These are phyloP conservation scores for Ruditapes philippinarum DNA, from an alignment of 1,140 invertebrate species.

Conservation along the genomic window DNA sequence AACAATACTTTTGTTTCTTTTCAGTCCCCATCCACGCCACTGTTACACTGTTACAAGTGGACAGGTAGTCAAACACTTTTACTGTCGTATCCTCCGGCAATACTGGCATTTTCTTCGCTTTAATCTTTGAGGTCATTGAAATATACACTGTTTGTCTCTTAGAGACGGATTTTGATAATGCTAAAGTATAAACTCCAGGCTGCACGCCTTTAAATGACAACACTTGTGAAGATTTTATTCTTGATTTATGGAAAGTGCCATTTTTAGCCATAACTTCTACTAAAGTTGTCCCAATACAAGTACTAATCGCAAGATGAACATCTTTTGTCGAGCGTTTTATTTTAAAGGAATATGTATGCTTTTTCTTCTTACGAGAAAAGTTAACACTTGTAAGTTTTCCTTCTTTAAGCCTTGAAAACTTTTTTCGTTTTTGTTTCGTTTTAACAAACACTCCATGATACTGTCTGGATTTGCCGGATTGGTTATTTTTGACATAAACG, in stretches of 20 bases:
- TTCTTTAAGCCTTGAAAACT: constrained; percentile 63
- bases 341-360: constrained; percentile 42
- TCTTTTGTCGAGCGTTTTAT: constrained; percentile 48
- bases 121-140: constrained; percentile 69
- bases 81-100: constrained; percentile 80
- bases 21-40: constrained; percentile 81
- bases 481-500: constrained; percentile 81
- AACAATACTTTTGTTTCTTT: constrained; percentile 83
- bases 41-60: constrained; percentile 80
- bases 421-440: constrained; percentile 69
- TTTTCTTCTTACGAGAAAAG: constrained; percentile 61
- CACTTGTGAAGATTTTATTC: constrained; percentile 66
- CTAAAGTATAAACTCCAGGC: constrained; percentile 75
- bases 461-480: constrained; percentile 75
- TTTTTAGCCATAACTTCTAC: constrained; percentile 51
- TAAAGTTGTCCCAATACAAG: constrained; percentile 42
- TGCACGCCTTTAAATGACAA: constrained; percentile 72
- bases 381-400: constrained; percentile 72
- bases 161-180: constrained; percentile 66
- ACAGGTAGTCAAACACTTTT: constrained; percentile 76
- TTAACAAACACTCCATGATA: constrained; percentile 79
- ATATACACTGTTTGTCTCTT: constrained; percentile 69
- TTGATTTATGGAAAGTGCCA: constrained; percentile 46
- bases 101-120: constrained; percentile 73
- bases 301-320: constrained; percentile 53